Conservation (phyloP, 2,888 invertebrate genomes). For the Melanargia galathea region DNA sequence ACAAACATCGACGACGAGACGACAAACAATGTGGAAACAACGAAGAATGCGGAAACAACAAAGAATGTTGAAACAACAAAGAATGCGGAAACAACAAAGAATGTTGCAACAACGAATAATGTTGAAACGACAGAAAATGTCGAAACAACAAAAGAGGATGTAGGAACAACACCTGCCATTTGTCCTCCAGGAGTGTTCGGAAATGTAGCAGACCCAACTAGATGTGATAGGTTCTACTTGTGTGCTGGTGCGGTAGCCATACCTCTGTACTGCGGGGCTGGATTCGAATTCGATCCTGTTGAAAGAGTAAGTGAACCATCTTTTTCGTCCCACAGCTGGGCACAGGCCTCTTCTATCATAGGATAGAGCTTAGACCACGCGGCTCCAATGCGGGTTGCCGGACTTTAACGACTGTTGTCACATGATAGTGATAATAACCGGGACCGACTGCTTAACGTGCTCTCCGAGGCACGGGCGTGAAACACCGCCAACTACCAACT, state of each 20-base stretch:
- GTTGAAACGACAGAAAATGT: slow-evolving; percentile 5
- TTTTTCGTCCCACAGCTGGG: too few relatives aligned
- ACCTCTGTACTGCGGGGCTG: slow-evolving; percentile 45
- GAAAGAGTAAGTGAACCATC: slow-evolving; percentile 38
- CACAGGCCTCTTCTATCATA: too few relatives aligned
- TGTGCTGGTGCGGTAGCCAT: slow-evolving; percentile 45
- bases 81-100: slow-evolving; percentile 19
- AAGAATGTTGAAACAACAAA: slow-evolving; percentile 7
- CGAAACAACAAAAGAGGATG: slow-evolving; percentile 9
- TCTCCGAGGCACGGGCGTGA: too few relatives aligned
- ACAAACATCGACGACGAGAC: slow-evolving; percentile 10
- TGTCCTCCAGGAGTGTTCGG: slow-evolving; percentile 43
- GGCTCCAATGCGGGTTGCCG: too few relatives aligned
- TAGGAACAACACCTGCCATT: slow-evolving; percentile 8
- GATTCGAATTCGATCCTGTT: slow-evolving; percentile 50
- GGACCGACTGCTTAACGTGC: too few relatives aligned
- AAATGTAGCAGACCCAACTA: slow-evolving; percentile 46
- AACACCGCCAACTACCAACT: too few relatives aligned
- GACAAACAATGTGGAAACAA: slow-evolving; percentile 18
- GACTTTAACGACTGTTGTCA: too few relatives aligned
- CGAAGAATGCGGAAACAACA: slow-evolving; percentile 18
- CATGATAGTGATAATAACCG: too few relatives aligned
- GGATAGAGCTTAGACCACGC: too few relatives aligned
- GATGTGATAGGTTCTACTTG: slow-evolving; percentile 48
- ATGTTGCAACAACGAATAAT: slow-evolving; percentile 1